Base-by-base conservation (phyloP, 2,888 invertebrate genomes). In the Lasioglossum pauxillum region DNA sequence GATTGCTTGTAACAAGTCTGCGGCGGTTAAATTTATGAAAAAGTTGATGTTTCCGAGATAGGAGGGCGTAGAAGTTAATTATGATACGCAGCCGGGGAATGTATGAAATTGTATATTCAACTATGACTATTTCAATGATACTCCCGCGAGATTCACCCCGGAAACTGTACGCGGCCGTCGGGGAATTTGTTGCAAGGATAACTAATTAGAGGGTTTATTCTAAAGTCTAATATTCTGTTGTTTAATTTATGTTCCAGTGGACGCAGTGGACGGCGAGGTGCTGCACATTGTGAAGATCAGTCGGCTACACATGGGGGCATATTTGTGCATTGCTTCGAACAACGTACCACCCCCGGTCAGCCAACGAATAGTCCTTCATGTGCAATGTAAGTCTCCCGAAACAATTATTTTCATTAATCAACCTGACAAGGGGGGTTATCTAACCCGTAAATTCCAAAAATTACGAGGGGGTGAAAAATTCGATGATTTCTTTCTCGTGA, bases 291-390 rank as follows among this genome's bases (percentile, higher is more conserved):
- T 97, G 83, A 98, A 98, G 96, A 98, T 98, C 90, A 98, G 98
- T 92, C 97, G 98, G 74, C 96, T 98, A 87, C 98, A 98, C 95
- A 98, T 98, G 98, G 98, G 98, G 41, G 98, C 98, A 53, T 99
- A 98, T 95, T 96, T 98, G 87, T 98, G 98, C 95, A 98, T 98
- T 90, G 99, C 99, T 23, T 98, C 98, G 83, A 99, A 99, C 95
- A 98, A 98, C 82, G 98, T 99, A 49, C 98, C 98, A 46, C 98
- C 98, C 16, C 98, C 98, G 75, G 98, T 98, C 93, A 98, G 98
- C 95, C 95, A 92, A 74, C 93, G 94, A 31, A 94, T 95, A 46
- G 89, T 90, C 27, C 91, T 95, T 69, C 93, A 93, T 78, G 95
- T 95, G 23, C 95, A 95, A 86, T 95, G 95, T 95, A 90, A 95